Evolutionary conservation across 2,797 vertebrate genomes (phyloP), one percentile per base, ranked within the genome.

Genomic region (Tamandua tetradactyla): DNA sequence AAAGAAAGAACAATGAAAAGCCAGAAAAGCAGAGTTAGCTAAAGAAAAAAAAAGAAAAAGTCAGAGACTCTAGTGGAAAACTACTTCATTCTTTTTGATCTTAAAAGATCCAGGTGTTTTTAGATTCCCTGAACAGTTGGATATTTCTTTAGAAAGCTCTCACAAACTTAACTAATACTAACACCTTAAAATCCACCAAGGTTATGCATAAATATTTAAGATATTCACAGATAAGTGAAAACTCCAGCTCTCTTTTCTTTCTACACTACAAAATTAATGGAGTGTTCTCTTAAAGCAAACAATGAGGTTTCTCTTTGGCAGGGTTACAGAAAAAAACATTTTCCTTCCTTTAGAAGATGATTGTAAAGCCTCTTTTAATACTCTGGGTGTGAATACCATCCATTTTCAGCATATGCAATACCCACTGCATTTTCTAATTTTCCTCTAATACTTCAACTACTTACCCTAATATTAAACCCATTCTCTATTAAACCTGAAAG

Each of bases 191-290:
- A 91, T 87, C 32, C 3, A 1, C 42, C 14, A n/a, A 13, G 69
- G 55, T 62, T 66, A 83, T 55, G 78, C 40, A 74, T 93, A 96
- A 96, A 96, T 84, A 94, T 83, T 87, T 76, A 81, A 95, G 52
- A 91, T 32, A 76, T 71, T 92, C 55, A 37, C 87, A 85, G 79
- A 94, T 68, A 95, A 87, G 89, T 68, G 47, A 84, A 89, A 89
- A 88, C 18, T 75, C 72, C 76, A 87, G 55, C 44, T 92, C 40
- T 61, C 52, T 84, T 97, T 80, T 61, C 52, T 84, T 97, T 80
- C 44, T 22, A 42, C 22, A 59, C 25, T 22, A 40, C 82, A 94
- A 62, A 81, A 87, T 87, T 75, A 84, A 86, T 68, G 76, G 32
- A 42, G 40, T 83, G 75, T 87, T 91, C 83, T 87, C 44, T 69